Percentiles rank a stretch among this genome's conserved stretches.
Conservation (phyloP, 2,888 invertebrate genomes). For the Sphaerophoria rueppellii region DNA sequence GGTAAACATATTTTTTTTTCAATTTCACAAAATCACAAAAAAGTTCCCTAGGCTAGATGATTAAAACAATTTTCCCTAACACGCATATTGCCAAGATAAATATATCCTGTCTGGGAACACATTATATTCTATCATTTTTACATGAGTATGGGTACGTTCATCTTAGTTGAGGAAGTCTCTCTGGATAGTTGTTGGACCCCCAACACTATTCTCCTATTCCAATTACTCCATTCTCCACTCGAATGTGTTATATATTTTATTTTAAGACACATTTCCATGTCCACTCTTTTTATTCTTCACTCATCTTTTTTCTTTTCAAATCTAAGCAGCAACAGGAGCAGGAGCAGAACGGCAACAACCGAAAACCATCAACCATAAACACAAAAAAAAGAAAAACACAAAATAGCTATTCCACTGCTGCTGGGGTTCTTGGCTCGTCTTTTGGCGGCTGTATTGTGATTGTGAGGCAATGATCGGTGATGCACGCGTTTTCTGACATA, state of each 20-base stretch:
- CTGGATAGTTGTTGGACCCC: conserved; percentile 47
- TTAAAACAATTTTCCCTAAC: conserved; percentile 27
- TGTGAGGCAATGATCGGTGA: not conserved
- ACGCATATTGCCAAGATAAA: conserved; percentile 44
- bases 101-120: conserved; percentile 46
- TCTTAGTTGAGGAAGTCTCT: conserved; percentile 53
- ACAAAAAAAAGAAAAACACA: too few species aligned
- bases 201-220: conserved; percentile 48
- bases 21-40: not conserved
- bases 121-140: conserved; percentile 32
- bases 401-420: not conserved
- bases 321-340: conserved; percentile 22
- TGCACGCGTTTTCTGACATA: conserved; percentile 55
- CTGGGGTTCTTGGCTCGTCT: conserved; percentile 33
- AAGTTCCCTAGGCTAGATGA: not conserved
- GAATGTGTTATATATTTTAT: conserved; percentile 53
- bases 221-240: conserved; percentile 49
- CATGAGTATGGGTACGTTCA: not conserved
- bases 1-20: not conserved
- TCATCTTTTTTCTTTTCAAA: conserved; percentile 24
- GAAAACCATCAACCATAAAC: too few species aligned
- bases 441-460: conserved; percentile 18
- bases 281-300: conserved; percentile 32
- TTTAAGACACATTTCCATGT: conserved; percentile 44
- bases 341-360: not conserved